Evolutionary conservation across 2,888 invertebrate species (phyloP).

Genomic region (Malacosoma neustria): DNA sequence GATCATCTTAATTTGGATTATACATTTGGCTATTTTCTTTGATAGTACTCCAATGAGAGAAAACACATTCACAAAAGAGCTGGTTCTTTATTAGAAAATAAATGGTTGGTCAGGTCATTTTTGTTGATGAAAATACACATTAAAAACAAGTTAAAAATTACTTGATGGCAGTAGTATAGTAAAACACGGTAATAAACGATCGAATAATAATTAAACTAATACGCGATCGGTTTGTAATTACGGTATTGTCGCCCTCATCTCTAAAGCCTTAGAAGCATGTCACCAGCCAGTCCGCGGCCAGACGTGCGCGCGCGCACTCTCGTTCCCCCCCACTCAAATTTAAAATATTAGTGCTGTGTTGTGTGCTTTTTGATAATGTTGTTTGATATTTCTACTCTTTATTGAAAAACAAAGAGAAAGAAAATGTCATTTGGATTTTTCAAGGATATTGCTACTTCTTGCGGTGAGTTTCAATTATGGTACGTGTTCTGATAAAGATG

Average conservation of each 20-base stretch:
- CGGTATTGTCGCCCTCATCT: background rate
- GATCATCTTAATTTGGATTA: too few relatives aligned
- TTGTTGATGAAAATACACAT: too few relatives aligned
- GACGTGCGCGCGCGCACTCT: slow-evolving; percentile 52
- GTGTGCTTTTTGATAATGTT: slow-evolving; percentile 15
- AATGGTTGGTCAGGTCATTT: too few relatives aligned
- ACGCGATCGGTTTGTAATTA: background rate
- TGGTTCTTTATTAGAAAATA: too few relatives aligned
- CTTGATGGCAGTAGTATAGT: too few relatives aligned
- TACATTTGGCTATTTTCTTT: too few relatives aligned
- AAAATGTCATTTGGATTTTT: slow-evolving; percentile 35
- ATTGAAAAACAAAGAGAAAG: slow-evolving; percentile 47
- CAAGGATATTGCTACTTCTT: slow-evolving; percentile 26
- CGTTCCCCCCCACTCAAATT: slow-evolving; percentile 29
- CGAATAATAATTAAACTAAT: too few relatives aligned
- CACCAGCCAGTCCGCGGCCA: slow-evolving; percentile 40
- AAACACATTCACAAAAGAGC: too few relatives aligned
- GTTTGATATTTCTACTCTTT: slow-evolving; percentile 51
- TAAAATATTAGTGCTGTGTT: slow-evolving; percentile 30
- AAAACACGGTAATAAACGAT: too few relatives aligned
- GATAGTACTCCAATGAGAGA: too few relatives aligned
- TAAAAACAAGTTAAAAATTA: too few relatives aligned
- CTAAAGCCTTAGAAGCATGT: background rate
- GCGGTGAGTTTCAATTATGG: slow-evolving; percentile 21
- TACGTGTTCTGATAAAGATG: background rate